These are phyloP conservation scores for Steatornis caripensis DNA, from an alignment of 2,113 vertebrate genomes.

Conservation along the genomic window DNA sequence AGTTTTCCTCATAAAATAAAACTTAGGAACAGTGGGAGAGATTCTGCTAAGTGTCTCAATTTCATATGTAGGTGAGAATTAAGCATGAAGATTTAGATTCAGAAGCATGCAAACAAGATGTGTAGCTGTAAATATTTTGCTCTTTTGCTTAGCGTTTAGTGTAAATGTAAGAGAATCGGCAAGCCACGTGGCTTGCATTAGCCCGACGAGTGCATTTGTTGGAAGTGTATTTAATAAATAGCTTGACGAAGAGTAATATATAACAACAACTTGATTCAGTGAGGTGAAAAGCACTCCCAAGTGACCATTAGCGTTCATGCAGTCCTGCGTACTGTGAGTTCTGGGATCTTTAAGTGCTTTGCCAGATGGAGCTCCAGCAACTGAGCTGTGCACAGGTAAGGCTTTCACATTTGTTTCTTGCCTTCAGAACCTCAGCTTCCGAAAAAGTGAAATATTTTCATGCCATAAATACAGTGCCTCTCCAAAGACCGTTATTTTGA, in stretches of 20 bases:
- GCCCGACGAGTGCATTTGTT: neutral
- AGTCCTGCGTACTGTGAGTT: neutral
- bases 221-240: neutral
- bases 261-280: neutral
- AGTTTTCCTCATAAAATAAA: neutral
- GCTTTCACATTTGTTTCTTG: neutral
- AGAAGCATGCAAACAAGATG: neutral
- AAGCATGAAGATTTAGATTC: neutral
- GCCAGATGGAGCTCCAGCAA: neutral
- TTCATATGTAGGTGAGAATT: neutral
- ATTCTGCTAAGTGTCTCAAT: neutral
- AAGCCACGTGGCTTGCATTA: neutral
- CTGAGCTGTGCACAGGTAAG: neutral
- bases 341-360: neutral
- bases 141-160: neutral
- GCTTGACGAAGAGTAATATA: neutral
- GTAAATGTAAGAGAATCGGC: neutral
- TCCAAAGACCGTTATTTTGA: neutral
- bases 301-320: neutral
- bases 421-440: neutral
- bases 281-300: neutral
- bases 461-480: neutral
- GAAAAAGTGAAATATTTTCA: neutral
- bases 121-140: neutral
- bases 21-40: neutral